Base-by-base conservation (phyloP, 2,888 invertebrate species). In the Tillus elongatus region DNA sequence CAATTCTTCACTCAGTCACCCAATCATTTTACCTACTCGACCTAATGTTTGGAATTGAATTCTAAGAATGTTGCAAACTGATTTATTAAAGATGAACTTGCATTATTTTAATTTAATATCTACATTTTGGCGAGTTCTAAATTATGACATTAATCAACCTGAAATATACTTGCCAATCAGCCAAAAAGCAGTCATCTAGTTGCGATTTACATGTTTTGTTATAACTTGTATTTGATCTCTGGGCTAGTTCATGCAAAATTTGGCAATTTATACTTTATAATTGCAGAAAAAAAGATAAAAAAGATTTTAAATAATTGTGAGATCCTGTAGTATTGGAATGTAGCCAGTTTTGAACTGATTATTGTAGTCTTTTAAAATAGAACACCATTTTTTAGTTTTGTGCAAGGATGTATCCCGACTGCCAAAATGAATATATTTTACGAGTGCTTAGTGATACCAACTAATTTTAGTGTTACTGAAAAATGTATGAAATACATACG, bases 301-400 rank as follows among this genome's bases (percentile, higher is more conserved):
- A 43, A 46, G 51, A 53, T 57, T 52, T 57, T 59, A 60, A 60
- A 63, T 63, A 56, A 58, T 60, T 60, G 60, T 62, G 61, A 58
- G 59, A 61, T 61, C 57, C 56, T 55, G 59, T 63, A 64, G 63
- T 59, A 55, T 58, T 58, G 61, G 58, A 57, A 56, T 51, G 58
- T 59, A 61, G 60, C 51, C 45, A 54, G 53, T 56, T 55, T 48
- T 49, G 56, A 58, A 60, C 57, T 58, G 59, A 55, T 53, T 48
- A 49, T 47, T 46, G 32, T 13, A 13, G 13, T 14, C 13, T 13
- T 12, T 32, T 14, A 41, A 41, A 39, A 46, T 47, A 53, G 54
- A 53, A 53, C 50, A 54, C 52, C 53, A 53, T 52, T 43, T 50
- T 54, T 44, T 37, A 42, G 6, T 19, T 56, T 47, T 53, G 56